Evolutionary conservation across 2,113 vertebrate genomes (phyloP), one percentile per base, ranked within the genome.

Genomic region (Galeopterus variegatus): DNA sequence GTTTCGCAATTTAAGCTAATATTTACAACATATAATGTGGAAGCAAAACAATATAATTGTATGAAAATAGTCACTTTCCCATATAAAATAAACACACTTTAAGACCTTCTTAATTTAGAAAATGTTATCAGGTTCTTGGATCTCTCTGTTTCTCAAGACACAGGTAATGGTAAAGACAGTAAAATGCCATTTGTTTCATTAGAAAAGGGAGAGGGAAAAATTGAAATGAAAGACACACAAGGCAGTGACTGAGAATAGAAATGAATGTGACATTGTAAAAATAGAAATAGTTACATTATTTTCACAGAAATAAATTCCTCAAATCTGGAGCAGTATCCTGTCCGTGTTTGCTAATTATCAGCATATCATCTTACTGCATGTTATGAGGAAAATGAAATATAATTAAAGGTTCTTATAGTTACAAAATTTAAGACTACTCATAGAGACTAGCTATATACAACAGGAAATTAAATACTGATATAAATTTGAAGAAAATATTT

Each of bases 401-500:
- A 76, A 70, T 54, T 54, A 21, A 72, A 10, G 2, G 2, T 54
- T 88, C 50, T 65, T 36, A 70, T 52, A n/a, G 8, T 91, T 50
- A 72, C n/a, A 72, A 65, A 70, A 23, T 48, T 76, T 56, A 70
- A 69, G 62, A 65, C 17, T 58, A 95, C 21, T 85, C 48, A 91
- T 10, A 64, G 54, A 87, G 3, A 82, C 21, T n/a, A 92, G n/a
- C 1, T 45, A 67, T 58, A 60, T 13, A 75, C 5, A 93, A 6
- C 3, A 87, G 64, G 19, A 58, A 89, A 88, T 75, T 77, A 90
- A 82, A 67, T 6, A 28, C 21, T 60, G 4, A 50, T 69, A 56
- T 8, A n/a, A 90, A 90, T 36, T 50, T n/a, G 9, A 62, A 96
- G 62, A 90, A 93, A 86, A 80, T 50, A 93, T 50, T 84, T 90